A percentile compares a stretch with the other conserved stretches of the same genome.
Conservation (phyloP, 2,888 invertebrate species). For the Mechanitis messenoides region DNA sequence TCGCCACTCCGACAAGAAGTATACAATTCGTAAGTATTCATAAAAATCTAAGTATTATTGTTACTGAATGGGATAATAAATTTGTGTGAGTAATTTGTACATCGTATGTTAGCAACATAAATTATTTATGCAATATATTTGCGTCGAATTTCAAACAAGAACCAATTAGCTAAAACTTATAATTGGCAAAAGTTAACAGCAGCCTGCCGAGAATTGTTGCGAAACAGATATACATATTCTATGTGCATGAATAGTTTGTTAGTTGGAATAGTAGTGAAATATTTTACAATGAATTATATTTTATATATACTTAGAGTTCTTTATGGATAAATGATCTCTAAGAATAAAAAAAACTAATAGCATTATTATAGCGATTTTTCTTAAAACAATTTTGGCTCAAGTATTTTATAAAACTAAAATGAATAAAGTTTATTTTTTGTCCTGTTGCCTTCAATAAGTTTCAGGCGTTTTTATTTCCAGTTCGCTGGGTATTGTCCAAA, state of each 20-base stretch:
- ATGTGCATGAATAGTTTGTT: too few relatives aligned
- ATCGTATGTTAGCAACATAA: not conserved
- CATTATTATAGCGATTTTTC: too few relatives aligned
- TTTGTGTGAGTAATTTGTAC: not conserved
- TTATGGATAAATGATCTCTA: too few relatives aligned
- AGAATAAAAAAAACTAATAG: too few relatives aligned
- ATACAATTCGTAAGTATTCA: conserved; percentile 64
- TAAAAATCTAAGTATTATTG: not conserved
- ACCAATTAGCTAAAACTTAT: not conserved
- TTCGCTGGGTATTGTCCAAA: not conserved
- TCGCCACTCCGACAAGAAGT: conserved; percentile 68
- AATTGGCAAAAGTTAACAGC: too few relatives aligned
- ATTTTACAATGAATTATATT: too few relatives aligned
- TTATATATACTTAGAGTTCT: too few relatives aligned
- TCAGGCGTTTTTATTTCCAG: not conserved
- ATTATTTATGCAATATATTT: not conserved
- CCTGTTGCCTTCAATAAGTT: not conserved
- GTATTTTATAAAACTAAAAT: not conserved
- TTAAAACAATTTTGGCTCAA: too few relatives aligned
- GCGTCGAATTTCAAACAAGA: not conserved
- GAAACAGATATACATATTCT: too few relatives aligned
- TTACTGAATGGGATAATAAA: too few relatives aligned
- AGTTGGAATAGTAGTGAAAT: too few relatives aligned
- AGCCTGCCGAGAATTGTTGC: too few relatives aligned
- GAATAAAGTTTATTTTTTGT: not conserved